A percentile compares a stretch with the other conserved stretches of the same genome.
phyloP scores from a whole-genome alignment of 2,797 vertebrate species.

The Lindbergichthys nudifrons region DNA sequence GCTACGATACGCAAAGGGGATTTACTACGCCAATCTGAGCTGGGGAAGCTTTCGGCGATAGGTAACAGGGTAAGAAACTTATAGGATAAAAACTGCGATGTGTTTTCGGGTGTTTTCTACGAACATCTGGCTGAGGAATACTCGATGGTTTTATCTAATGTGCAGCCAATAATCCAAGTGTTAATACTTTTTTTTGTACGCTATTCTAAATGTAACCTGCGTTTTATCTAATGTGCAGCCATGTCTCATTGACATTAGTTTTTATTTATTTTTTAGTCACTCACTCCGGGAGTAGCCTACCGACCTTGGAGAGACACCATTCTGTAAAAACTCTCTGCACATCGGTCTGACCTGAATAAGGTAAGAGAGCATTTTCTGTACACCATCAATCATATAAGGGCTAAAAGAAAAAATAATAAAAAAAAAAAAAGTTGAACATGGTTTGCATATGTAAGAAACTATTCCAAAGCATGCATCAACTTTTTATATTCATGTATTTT shows the following conservation, averaged over 20 bases:
- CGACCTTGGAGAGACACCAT: conserved; percentile 44
- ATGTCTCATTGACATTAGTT: conserved; percentile 16
- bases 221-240: not conserved
- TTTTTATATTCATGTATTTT: not conserved
- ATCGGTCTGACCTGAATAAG: conserved; percentile 52
- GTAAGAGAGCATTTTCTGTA: conserved; percentile 56
- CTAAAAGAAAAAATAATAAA: not conserved
- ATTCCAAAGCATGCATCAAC: conserved; percentile 11
- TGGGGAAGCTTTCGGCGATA: conserved; percentile 61
- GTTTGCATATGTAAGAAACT: not conserved
- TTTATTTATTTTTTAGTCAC: conserved; percentile 37
- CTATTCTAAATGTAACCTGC: not conserved
- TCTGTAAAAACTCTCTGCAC: conserved; percentile 35
- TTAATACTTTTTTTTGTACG: conserved; percentile 2
- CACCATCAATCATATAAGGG: not conserved
- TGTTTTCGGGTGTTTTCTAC: conserved; percentile 31
- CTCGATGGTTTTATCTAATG: conserved; percentile 24
- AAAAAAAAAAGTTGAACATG: not conserved
- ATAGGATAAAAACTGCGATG: conserved; percentile 34
- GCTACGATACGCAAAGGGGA: conserved; percentile 70
- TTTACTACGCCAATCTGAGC: conserved; percentile 75
- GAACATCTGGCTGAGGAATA: conserved; percentile 55
- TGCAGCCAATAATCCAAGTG: conserved; percentile 15
- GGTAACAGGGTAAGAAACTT: conserved; percentile 56
- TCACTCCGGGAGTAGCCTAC: conserved; percentile 10